Evolutionary conservation across 92 coral and sea anemone species (phyloP).

Genomic region (Heteractis magnifica): DNA sequence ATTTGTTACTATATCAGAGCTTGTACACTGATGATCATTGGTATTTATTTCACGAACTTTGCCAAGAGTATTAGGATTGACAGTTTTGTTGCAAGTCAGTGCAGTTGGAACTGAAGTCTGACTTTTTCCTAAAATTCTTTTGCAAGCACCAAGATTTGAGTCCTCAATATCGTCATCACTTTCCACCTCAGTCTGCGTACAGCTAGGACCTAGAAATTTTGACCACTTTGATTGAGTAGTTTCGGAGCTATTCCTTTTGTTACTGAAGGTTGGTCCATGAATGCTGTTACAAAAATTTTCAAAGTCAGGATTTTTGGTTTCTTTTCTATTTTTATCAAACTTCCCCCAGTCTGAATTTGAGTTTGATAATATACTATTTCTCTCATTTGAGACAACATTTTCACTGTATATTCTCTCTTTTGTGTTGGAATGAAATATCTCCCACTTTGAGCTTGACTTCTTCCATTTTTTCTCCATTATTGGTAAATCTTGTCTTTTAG

Average conservation of each 20-base stretch:
- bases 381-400: neutral
- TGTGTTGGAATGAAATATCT: neutral
- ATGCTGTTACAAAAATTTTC: too few species aligned
- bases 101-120: neutral
- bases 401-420: neutral
- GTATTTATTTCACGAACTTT: neutral
- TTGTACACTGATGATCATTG: neutral
- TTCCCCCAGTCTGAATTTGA: neutral
- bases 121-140: neutral
- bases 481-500: neutral
- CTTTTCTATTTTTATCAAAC: neutral
- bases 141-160: neutral
- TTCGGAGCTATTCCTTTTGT: neutral
- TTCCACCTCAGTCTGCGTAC: neutral
- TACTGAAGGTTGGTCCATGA: too few species aligned
- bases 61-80: neutral
- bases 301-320: too few species aligned
- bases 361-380: neutral
- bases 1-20: neutral
- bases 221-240: constrained; percentile 29
- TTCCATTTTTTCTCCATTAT: neutral
- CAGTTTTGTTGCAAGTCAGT: neutral
- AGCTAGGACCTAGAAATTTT: constrained; percentile 8
- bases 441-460: constrained; percentile 1
- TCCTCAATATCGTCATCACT: neutral